These are phyloP conservation scores for Hippoglossus stenolepis DNA, from an alignment of 2,113 vertebrate species.

Conservation along the genomic window DNA sequence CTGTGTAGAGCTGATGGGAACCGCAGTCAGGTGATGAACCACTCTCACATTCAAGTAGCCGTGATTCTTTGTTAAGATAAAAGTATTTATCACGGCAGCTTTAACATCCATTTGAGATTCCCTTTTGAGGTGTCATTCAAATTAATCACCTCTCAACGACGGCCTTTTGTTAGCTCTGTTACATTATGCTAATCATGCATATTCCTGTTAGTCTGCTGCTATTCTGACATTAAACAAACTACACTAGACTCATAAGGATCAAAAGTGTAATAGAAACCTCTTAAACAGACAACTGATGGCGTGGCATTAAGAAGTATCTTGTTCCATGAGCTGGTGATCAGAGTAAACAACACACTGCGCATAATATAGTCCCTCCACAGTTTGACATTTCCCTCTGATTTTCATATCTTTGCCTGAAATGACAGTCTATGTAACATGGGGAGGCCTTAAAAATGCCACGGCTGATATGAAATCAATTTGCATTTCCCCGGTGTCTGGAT, in stretches of 20 bases:
- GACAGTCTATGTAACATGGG: constrained; percentile 81
- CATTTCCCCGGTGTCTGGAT: constrained; percentile 83
- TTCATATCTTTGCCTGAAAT: constrained; percentile 83
- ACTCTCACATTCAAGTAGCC: neutral
- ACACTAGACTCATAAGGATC: constrained; percentile 29
- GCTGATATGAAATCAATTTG: constrained; percentile 88
- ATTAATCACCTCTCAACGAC: neutral
- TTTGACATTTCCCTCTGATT: constrained; percentile 86
- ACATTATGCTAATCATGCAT: neutral
- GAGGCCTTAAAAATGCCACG: constrained; percentile 85
- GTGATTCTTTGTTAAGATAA: neutral
- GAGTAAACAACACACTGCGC: constrained; percentile 77
- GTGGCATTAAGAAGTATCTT: constrained; percentile 77
- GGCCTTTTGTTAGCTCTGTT: neutral
- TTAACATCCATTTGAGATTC: neutral
- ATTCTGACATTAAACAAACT: constrained; percentile 29
- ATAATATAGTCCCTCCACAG: constrained; percentile 73
- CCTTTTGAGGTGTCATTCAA: neutral
- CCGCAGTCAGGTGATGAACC: neutral
- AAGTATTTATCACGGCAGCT: neutral
- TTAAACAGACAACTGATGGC: constrained; percentile 67
- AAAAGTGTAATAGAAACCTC: constrained; percentile 56
- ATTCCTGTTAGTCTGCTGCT: constrained; percentile 23
- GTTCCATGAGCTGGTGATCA: constrained; percentile 73
- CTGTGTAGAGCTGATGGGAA: neutral